phyloP scores from a whole-genome alignment of 2,888 invertebrate species.

The Bursaphelenchus okinawaensis region DNA sequence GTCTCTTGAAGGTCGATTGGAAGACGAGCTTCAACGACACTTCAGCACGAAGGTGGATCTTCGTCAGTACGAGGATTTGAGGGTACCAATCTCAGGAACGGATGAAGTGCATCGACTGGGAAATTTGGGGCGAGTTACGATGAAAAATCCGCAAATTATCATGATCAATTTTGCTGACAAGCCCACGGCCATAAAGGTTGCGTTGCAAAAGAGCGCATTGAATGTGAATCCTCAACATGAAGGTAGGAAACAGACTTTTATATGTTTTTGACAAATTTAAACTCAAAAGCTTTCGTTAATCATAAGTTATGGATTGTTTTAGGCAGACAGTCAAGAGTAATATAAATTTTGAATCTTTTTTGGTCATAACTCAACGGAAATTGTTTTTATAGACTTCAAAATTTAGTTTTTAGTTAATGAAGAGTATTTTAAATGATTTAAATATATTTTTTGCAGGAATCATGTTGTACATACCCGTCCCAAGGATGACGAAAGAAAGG shows the following conservation, averaged over 20 bases:
- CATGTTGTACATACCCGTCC: conserved; percentile 42
- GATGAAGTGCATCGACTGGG: conserved; percentile 38
- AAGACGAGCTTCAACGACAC: conserved; percentile 30
- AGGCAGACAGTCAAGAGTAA: conserved; percentile 22
- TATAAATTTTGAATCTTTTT: too few relatives aligned
- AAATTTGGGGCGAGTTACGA: conserved; percentile 36
- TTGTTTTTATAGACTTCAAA: too few relatives aligned
- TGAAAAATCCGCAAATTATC: conserved; percentile 44
- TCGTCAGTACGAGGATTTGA: conserved; percentile 41
- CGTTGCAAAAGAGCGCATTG: conserved; percentile 38
- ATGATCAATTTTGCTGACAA: conserved; percentile 51
- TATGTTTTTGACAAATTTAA: not conserved
- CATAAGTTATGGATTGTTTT: not conserved
- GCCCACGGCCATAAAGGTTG: conserved; percentile 43
- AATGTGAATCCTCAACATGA: conserved; percentile 48
- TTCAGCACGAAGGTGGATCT: conserved; percentile 43
- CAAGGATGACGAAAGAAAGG: conserved; percentile 81
- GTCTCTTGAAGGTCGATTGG: conserved; percentile 27
- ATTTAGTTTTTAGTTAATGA: too few relatives aligned
- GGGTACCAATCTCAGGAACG: conserved; percentile 20
- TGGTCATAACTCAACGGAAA: conserved; percentile 22
- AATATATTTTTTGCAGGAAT: conserved; percentile 36
- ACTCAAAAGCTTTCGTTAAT: too few relatives aligned
- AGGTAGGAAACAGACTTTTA: conserved; percentile 17
- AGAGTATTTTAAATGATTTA: too few relatives aligned